Conservation (phyloP, 2,888 invertebrate genomes). For the Plagodis pulveraria region DNA sequence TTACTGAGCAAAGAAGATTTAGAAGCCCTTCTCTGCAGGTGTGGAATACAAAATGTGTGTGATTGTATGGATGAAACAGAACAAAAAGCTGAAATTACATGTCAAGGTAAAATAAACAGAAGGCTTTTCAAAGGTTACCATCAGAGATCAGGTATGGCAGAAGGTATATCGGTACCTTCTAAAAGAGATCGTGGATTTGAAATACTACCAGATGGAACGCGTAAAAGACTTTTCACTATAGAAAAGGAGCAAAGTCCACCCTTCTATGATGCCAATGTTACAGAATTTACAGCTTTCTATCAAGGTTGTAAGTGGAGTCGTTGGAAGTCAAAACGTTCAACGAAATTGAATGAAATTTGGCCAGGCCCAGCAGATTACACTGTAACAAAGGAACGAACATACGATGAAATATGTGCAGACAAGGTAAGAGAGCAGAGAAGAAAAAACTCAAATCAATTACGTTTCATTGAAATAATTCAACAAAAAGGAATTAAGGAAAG, state of each 20-base stretch:
- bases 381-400: conserved; percentile 43
- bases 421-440: conserved; percentile 56
- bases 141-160: conserved; percentile 42
- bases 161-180: conserved; percentile 52
- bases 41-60: conserved; percentile 58
- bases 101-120: conserved; percentile 57
- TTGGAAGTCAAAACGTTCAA: conserved; percentile 52
- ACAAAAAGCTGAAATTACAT: conserved; percentile 41
- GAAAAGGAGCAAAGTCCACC: conserved; percentile 48
- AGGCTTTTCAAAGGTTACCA: conserved; percentile 60
- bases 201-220: conserved; percentile 42
- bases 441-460: conserved; percentile 61
- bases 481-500: conserved; percentile 55
- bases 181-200: conserved; percentile 52
- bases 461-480: conserved; percentile 70
- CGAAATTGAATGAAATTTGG: conserved; percentile 35
- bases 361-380: conserved; percentile 71
- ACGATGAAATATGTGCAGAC: conserved; percentile 57
- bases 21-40: conserved; percentile 63
- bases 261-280: conserved; percentile 61
- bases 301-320: conserved; percentile 76
- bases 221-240: conserved; percentile 40
- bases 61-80: conserved; percentile 54
- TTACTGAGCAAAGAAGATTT: conserved; percentile 59
- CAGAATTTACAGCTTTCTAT: conserved; percentile 63